Evolutionary conservation across 2,797 vertebrate species (phyloP).

Genomic region (Hydrophis major): DNA sequence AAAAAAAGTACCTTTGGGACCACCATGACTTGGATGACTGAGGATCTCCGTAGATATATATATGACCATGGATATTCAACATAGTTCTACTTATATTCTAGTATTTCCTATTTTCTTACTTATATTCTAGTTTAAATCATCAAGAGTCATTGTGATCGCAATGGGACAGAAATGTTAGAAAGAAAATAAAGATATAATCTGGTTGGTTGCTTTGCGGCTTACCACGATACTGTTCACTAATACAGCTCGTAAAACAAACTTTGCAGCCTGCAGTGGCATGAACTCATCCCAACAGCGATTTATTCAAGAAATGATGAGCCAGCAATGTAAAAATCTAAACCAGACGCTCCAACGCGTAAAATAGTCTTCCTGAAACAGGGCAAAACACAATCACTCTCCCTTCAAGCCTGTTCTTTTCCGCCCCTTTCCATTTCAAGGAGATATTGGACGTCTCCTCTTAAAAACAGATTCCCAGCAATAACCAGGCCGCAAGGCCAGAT

Average conservation of each 20-base stretch:
- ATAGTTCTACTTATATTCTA: not conserved
- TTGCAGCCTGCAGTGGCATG: not conserved
- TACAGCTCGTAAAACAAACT: not conserved
- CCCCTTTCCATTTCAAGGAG: not conserved
- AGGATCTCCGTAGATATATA: no score
- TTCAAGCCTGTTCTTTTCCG: not conserved
- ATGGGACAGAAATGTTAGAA: not conserved
- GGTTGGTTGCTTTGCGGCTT: not conserved
- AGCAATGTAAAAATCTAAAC: not conserved
- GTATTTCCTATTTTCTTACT: not conserved
- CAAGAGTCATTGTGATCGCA: not conserved
- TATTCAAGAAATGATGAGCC: not conserved
- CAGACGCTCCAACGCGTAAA: not conserved
- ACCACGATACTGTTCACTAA: not conserved
- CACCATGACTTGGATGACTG: no score
- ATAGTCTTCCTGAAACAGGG: not conserved
- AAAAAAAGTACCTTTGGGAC: no score
- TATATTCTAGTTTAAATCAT: not conserved
- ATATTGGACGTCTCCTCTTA: not conserved
- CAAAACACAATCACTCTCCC: not conserved
- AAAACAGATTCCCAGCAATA: not conserved
- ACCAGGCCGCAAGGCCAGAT: not conserved
- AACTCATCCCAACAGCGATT: not conserved
- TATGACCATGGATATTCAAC: not conserved
- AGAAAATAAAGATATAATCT: not conserved